Evolutionary conservation across 2,888 invertebrate genomes (phyloP), one percentile per base, ranked within the genome.

Genomic region (Erannis defoliaria): DNA sequence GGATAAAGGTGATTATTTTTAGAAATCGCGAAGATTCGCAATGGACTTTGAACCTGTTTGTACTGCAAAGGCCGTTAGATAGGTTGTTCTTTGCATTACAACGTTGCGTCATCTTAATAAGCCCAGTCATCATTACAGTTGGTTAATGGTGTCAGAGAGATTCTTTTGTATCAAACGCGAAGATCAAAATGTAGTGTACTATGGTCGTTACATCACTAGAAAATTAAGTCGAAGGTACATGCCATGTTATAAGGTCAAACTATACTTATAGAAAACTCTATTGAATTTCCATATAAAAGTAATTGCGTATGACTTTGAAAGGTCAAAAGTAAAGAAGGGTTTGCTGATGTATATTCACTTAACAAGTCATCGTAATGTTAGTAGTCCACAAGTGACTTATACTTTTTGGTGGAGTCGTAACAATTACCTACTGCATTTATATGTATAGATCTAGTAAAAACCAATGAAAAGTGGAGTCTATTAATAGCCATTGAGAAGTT

Each of bases 171-270:
- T 37, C 35, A 49, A 49, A 23, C 18, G 21, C 23, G 19, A 37
- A 35, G 21, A 49, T 49, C 49, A 37, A 49, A 49, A 35, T 49
- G 49, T 49, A 37, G 18, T 37, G 49, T 49, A 49, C 49, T 49
- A 23, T 19, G 33, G n/a, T 19, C 48, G 21, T 48, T 48, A 48
- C 48, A 48, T 48, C 33, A 48, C 48, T 10, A 10, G 29, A 45
- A 29, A 45, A 45, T 45, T 29, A 26, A 45, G 29, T 16, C 16
- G 16, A 16, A 45, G 10, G 45, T 29, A 45, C 45, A 18, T 10
- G 16, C 10, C 38, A 10, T 3, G 26, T 10, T 16, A 10, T 45
- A 29, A 45, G 45, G 45, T 45, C 45, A 45, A 45, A 16, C 45
- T 29, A 29, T 45, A 29, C 16, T 45, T n/a, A n/a, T n/a, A n/a